These are phyloP conservation scores for Peribatodes rhomboidaria DNA, from an alignment of 2,888 invertebrate genomes.

Conservation along the genomic window DNA sequence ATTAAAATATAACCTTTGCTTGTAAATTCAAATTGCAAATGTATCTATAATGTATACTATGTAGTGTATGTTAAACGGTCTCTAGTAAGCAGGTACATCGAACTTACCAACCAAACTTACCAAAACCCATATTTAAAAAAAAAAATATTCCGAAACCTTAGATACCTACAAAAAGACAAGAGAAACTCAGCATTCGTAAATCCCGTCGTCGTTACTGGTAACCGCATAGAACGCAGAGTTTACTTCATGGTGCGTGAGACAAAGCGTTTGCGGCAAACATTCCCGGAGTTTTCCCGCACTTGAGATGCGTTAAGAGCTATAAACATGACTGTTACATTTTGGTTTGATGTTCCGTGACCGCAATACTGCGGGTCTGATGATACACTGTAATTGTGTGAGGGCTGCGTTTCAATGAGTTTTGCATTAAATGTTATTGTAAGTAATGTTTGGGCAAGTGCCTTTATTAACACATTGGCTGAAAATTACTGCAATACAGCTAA, in stretches of 20 bases:
- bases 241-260: constrained; percentile 56
- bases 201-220: constrained; percentile 6
- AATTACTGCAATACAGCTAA: too few species aligned
- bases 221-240: constrained; percentile 49
- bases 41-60: too few species aligned
- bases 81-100: too few species aligned
- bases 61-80: too few species aligned
- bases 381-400: constrained; percentile 26
- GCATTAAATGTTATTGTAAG: constrained; percentile 6
- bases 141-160: too few species aligned
- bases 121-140: neutral
- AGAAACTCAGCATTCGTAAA: neutral
- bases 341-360: constrained; percentile 37
- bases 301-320: constrained; percentile 64
- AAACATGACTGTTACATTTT: constrained; percentile 55
- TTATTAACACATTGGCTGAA: neutral
- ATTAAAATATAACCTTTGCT: too few species aligned
- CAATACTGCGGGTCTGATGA: constrained; percentile 19
- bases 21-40: neutral
- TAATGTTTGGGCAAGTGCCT: constrained; percentile 5
- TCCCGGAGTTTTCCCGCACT: constrained; percentile 48
- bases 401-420: constrained; percentile 15
- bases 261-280: constrained; percentile 50
- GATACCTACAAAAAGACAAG: neutral
- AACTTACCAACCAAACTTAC: too few species aligned